Conservation (phyloP, 2,797 vertebrate genomes). For the Malurus leucopterus region DNA sequence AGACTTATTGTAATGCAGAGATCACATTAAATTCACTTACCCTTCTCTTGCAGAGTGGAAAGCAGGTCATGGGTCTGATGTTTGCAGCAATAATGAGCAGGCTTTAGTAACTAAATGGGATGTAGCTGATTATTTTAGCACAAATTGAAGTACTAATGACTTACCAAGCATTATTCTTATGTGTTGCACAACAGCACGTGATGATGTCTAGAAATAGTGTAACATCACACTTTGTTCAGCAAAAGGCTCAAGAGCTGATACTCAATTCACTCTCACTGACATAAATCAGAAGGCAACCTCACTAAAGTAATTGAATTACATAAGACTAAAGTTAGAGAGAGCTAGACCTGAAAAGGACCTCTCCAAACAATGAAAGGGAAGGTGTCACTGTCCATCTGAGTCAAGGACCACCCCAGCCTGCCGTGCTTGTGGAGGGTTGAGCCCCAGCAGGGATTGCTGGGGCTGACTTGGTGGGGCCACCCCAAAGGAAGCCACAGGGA, state of each 20-base stretch:
- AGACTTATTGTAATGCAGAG: not conserved
- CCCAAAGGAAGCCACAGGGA: not conserved
- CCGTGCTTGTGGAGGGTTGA: not conserved
- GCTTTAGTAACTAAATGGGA: constrained; percentile 53
- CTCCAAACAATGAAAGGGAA: not conserved
- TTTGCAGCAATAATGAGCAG: constrained; percentile 51
- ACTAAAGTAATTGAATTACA: constrained; percentile 7
- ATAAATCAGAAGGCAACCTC: not conserved
- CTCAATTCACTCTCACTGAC: not conserved
- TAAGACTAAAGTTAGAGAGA: not conserved
- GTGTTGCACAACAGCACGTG: constrained; percentile 40
- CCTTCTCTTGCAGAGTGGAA: constrained; percentile 32
- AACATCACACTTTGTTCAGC: not conserved
- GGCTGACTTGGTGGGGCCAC: not conserved
- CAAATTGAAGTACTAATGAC: constrained; percentile 53
- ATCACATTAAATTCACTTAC: constrained; percentile 42
- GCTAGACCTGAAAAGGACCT: not conserved
- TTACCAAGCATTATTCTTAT: constrained; percentile 48
- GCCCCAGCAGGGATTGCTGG: rapidly evolving
- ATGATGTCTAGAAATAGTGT: constrained; percentile 39
- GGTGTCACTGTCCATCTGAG: not conserved
- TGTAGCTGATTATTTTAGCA: constrained; percentile 60
- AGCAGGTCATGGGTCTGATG: constrained; percentile 45
- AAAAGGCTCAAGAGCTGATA: not conserved
- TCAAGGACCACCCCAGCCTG: not conserved